Evolutionary conservation across 1,140 invertebrate species (phyloP).

Genomic region (Coenobita brevimanus): DNA sequence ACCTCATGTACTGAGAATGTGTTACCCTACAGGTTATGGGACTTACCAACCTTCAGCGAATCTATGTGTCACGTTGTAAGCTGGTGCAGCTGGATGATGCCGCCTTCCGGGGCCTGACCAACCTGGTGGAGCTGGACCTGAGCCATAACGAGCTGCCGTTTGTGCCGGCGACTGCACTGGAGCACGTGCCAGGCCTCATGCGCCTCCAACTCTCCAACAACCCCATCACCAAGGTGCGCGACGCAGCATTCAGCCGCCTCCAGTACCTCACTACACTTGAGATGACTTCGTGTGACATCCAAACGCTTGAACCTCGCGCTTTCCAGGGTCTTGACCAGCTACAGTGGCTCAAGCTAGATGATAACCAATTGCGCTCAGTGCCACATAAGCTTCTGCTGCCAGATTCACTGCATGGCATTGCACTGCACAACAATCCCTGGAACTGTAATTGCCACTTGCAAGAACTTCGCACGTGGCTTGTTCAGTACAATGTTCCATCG

Average conservation of each 20-base stretch:
- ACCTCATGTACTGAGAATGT: too few relatives aligned
- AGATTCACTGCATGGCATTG: slow-evolving; percentile 82
- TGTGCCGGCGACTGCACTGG: slow-evolving; percentile 85
- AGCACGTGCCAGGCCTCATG: slow-evolving; percentile 82
- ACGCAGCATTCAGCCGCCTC: slow-evolving; percentile 83
- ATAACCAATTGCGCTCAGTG: slow-evolving; percentile 83
- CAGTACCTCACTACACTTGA: slow-evolving; percentile 88
- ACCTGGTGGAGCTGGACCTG: slow-evolving; percentile 90
- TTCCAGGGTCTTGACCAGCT: slow-evolving; percentile 85
- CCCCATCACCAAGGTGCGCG: slow-evolving; percentile 85
- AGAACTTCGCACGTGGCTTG: slow-evolving; percentile 88
- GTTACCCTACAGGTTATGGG: slow-evolving; percentile 78
- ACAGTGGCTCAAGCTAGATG: slow-evolving; percentile 87
- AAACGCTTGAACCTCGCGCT: slow-evolving; percentile 83
- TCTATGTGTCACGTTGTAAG: slow-evolving; percentile 86
- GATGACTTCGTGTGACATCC: slow-evolving; percentile 86
- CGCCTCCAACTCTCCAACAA: slow-evolving; percentile 85
- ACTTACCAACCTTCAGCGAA: slow-evolving; percentile 88
- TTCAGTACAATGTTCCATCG: slow-evolving; percentile 86
- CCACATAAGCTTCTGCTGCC: slow-evolving; percentile 70
- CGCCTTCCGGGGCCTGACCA: slow-evolving; percentile 87
- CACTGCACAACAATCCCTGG: slow-evolving; percentile 94
- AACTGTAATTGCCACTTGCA: slow-evolving; percentile 89
- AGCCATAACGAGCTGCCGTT: slow-evolving; percentile 85
- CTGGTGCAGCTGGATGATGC: slow-evolving; percentile 88